phyloP scores from a whole-genome alignment of 2,113 vertebrate genomes.

The Lepisosteus oculatus region DNA sequence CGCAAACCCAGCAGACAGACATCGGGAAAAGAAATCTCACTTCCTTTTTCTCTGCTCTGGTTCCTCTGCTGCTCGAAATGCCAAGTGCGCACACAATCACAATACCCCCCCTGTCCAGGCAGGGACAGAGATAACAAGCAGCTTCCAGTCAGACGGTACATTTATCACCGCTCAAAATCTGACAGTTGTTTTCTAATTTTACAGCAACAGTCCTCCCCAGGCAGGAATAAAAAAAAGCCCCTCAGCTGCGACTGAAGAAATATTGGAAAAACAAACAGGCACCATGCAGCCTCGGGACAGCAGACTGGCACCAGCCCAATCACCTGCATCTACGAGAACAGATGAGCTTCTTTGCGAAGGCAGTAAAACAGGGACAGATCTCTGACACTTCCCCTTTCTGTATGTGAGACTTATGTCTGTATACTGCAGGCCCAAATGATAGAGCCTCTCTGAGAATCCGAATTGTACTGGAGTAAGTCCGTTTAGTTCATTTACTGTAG shows the following conservation, averaged over 20 bases:
- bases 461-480: too few species aligned
- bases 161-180: slow-evolving; percentile 63
- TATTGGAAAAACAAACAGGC: slow-evolving; percentile 54
- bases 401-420: not conserved
- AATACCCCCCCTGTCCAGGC: slow-evolving; percentile 45
- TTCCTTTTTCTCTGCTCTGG: slow-evolving; percentile 21
- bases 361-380: not conserved
- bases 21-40: not conserved
- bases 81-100: not conserved
- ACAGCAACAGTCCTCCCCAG: slow-evolving; percentile 43
- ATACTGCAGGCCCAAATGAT: too few species aligned
- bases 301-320: slow-evolving; percentile 35
- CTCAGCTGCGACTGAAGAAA: slow-evolving; percentile 57
- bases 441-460: too few species aligned
- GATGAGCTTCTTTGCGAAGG: slow-evolving; percentile 18
- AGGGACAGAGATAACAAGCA: slow-evolving; percentile 65
- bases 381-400: slow-evolving; percentile 11
- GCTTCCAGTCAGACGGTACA: slow-evolving; percentile 53
- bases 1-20: too few species aligned
- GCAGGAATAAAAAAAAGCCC: slow-evolving; percentile 43
- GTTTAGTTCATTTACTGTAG: too few species aligned
- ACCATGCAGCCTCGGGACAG: slow-evolving; percentile 53
- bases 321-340: slow-evolving; percentile 29
- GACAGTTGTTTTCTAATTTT: slow-evolving; percentile 67
- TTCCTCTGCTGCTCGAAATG: slow-evolving; percentile 29